These are phyloP conservation scores for Temnothorax longispinosus DNA, from an alignment of 1,140 invertebrate genomes.

Conservation along the genomic window DNA sequence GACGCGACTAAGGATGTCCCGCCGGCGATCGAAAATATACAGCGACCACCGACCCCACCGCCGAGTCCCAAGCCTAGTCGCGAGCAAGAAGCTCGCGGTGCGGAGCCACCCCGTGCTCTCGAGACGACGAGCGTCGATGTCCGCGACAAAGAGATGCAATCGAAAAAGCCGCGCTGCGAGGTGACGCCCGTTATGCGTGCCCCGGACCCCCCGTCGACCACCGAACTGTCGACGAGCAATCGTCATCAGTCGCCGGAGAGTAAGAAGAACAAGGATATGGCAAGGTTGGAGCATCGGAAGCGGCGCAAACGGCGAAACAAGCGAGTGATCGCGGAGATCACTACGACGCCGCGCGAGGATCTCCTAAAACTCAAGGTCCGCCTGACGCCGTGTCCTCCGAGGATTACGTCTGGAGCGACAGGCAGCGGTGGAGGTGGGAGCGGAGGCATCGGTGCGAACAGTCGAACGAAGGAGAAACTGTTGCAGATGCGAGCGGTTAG, in stretches of 20 bases:
- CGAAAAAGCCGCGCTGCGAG: conserved; percentile 82
- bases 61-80: conserved; percentile 80
- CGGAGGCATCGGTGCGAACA: not conserved
- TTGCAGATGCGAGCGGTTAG: conserved; percentile 75
- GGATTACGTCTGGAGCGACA: conserved; percentile 72
- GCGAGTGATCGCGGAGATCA: conserved; percentile 82
- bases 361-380: conserved; percentile 81
- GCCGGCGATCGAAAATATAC: conserved; percentile 79
- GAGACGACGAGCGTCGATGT: conserved; percentile 54
- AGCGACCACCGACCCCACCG: conserved; percentile 81
- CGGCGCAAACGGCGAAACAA: conserved; percentile 81
- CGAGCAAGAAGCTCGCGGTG: conserved; percentile 40
- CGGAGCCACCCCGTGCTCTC: conserved; percentile 38
- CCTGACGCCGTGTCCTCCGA: conserved; percentile 80
- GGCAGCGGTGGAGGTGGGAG: not conserved
- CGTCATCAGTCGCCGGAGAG: conserved; percentile 40
- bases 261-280: conserved; percentile 70
- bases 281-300: conserved; percentile 80
- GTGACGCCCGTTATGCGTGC: conserved; percentile 81
- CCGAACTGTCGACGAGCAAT: conserved; percentile 30
- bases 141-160: conserved; percentile 75
- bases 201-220: conserved; percentile 63
- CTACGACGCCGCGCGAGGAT: conserved; percentile 81
- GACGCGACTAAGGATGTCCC: conserved; percentile 53
- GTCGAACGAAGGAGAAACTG: conserved; percentile 80